Evolutionary conservation across 1,140 invertebrate genomes (phyloP).

Genomic region (Anagrus nilaparvatae): DNA sequence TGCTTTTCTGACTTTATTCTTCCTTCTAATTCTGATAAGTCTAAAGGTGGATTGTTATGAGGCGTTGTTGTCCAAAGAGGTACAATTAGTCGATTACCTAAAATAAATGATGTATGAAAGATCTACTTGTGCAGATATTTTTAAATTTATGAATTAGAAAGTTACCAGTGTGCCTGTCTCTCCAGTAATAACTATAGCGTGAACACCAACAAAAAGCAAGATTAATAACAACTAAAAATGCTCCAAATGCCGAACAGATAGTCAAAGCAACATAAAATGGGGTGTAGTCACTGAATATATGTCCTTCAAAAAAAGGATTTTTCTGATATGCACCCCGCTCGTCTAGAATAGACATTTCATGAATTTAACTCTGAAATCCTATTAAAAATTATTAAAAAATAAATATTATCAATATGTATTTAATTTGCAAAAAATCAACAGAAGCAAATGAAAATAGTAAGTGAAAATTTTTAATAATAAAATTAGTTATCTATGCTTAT

Average conservation of each 20-base stretch:
- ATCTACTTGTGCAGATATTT: constrained; percentile 5
- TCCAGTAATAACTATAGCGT: constrained; percentile 67
- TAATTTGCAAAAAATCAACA: background rate
- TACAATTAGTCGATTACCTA: constrained; percentile 73
- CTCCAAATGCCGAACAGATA: constrained; percentile 60
- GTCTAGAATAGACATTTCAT: constrained; percentile 52
- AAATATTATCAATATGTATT: background rate
- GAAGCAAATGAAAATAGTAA: background rate
- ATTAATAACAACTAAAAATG: constrained; percentile 61
- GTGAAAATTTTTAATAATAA: background rate
- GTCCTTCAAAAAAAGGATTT: constrained; percentile 49
- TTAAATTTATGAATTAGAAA: constrained; percentile 12
- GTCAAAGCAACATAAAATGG: constrained; percentile 69
- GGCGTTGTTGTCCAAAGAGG: constrained; percentile 74
- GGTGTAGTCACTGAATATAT: constrained; percentile 51
- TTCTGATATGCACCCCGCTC: constrained; percentile 54
- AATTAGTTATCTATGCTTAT: background rate
- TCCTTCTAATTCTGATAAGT: constrained; percentile 60
- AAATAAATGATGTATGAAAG: constrained; percentile 17
- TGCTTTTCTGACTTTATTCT: constrained; percentile 24
- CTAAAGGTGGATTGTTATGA: constrained; percentile 70
- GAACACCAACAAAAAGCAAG: constrained; percentile 70
- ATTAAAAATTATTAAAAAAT: constrained; percentile 8
- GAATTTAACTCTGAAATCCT: constrained; percentile 35
- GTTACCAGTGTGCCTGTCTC: constrained; percentile 67